These are phyloP conservation scores for Dromococcyx pavoninus DNA, from an alignment of 2,797 vertebrate genomes.

Conservation along the genomic window DNA sequence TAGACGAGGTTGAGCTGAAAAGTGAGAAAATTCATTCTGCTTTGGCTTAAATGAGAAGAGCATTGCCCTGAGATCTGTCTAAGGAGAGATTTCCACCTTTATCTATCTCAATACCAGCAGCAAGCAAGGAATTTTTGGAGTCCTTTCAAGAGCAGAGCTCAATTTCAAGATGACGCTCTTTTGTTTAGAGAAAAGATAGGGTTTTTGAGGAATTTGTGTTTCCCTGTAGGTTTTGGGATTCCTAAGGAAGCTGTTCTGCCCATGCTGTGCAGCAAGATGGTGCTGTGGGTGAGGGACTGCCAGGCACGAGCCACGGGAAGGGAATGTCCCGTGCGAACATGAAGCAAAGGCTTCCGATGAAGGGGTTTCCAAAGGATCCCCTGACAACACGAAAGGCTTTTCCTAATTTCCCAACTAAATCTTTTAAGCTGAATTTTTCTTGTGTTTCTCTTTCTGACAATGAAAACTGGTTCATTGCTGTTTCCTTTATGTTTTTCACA, in stretches of 20 bases:
- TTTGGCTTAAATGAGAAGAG: too few species aligned
- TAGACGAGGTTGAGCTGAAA: too few species aligned
- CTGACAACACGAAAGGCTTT: background rate
- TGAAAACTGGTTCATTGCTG: background rate
- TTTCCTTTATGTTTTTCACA: background rate
- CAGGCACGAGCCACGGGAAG: background rate
- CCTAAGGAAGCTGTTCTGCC: background rate
- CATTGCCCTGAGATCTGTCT: background rate
- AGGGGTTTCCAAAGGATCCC: background rate
- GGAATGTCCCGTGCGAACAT: background rate
- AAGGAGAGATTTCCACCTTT: background rate
- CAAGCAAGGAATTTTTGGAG: background rate
- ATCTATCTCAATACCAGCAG: background rate
- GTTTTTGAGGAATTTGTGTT: accelerated
- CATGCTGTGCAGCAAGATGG: background rate
- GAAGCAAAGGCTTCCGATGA: background rate
- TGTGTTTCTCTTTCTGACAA: background rate
- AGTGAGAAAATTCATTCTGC: too few species aligned
- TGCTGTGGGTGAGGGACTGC: background rate
- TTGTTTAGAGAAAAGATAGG: background rate
- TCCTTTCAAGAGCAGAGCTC: background rate
- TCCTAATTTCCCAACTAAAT: background rate
- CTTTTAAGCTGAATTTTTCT: background rate
- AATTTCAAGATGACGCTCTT: background rate
- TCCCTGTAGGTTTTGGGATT: background rate